Conservation (phyloP, 2,797 vertebrate species). For the Thripadectes ignobilis region DNA sequence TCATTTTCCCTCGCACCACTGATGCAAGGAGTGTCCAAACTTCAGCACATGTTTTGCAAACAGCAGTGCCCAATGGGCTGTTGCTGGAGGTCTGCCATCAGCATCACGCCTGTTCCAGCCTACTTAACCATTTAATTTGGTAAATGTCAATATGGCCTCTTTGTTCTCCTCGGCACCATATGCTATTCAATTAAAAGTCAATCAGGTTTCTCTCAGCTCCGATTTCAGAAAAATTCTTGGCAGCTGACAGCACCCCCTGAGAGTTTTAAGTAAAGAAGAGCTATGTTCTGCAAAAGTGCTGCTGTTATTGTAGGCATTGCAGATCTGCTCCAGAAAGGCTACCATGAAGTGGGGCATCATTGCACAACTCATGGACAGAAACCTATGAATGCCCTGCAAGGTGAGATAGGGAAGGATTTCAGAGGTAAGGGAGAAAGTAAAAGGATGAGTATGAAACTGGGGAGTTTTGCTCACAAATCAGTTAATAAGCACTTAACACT, state of each 20-base stretch:
- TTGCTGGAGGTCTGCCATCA: conserved; percentile 23
- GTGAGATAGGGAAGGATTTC: not conserved
- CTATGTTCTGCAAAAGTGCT: not conserved
- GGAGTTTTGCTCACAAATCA: not conserved
- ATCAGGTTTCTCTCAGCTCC: not conserved
- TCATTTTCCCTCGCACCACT: not conserved
- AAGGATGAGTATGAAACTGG: not conserved
- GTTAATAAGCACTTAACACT: not conserved
- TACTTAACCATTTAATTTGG: conserved; percentile 48
- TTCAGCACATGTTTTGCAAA: conserved; percentile 18
- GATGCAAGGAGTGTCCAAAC: conserved; percentile 11
- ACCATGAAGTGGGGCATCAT: not conserved
- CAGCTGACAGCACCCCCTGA: not conserved
- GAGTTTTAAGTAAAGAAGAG: not conserved
- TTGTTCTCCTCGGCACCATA: conserved; percentile 16
- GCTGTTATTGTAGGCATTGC: not conserved
- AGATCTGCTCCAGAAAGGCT: not conserved
- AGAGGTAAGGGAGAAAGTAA: not conserved
- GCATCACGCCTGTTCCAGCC: not conserved
- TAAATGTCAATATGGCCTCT: conserved; percentile 11
- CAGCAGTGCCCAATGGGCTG: conserved; percentile 10
- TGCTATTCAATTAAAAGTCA: conserved; percentile 28
- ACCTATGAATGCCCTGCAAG: fast-evolving
- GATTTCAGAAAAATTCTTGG: conserved; percentile 6
- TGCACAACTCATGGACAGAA: not conserved